phyloP scores from a whole-genome alignment of 2,888 invertebrate species.

The Nasonovia ribisnigri region DNA sequence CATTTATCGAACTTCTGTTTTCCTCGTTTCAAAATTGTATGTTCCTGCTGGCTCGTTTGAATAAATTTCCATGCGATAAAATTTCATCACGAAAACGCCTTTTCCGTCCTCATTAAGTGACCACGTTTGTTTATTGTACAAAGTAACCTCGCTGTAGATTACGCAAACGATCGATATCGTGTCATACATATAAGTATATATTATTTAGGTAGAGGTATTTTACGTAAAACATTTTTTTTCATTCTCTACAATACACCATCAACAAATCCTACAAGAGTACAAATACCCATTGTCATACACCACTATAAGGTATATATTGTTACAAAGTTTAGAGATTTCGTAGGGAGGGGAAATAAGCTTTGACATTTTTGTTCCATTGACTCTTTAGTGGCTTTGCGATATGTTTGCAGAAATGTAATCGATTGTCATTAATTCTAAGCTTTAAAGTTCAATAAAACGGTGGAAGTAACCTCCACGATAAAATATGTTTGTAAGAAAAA shows the following conservation, averaged over 20 bases:
- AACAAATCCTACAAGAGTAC: slow-evolving; percentile 14
- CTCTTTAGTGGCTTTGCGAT: not conserved
- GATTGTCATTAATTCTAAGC: slow-evolving; percentile 26
- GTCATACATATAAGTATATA: not conserved
- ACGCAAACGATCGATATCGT: not conserved
- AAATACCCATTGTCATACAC: slow-evolving; percentile 11
- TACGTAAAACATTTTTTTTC: not conserved
- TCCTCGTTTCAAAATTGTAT: not conserved
- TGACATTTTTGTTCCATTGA: slow-evolving; percentile 11
- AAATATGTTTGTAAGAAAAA: not conserved
- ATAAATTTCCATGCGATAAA: not conserved
- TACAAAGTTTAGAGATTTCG: slow-evolving; percentile 6
- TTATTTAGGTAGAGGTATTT: not conserved
- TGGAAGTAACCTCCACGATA: not conserved
- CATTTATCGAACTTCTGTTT: not conserved
- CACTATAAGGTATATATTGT: not conserved
- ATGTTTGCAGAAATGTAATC: slow-evolving; percentile 12
- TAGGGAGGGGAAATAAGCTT: not conserved
- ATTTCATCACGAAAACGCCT: not conserved
- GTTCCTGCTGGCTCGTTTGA: not conserved
- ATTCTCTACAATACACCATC: slow-evolving; percentile 1
- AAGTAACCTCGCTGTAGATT: not conserved
- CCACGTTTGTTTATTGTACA: not conserved
- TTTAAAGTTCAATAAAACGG: slow-evolving; percentile 21
- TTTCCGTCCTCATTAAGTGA: not conserved